Conservation (phyloP, 1,140 invertebrate genomes). For the Ostrea edulis region DNA sequence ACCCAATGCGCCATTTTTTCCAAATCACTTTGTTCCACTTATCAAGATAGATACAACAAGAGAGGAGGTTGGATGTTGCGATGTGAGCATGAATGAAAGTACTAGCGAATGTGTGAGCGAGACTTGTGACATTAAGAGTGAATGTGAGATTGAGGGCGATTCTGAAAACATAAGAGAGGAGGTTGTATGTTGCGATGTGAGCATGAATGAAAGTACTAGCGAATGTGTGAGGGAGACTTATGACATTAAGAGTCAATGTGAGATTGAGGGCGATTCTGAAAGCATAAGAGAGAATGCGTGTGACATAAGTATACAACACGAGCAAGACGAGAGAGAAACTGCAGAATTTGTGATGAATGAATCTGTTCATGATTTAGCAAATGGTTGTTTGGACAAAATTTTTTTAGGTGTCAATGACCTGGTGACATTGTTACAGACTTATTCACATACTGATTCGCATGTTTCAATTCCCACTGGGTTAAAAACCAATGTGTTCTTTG, state of each 20-base stretch:
- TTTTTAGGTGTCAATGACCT: conserved; percentile 33
- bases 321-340: background rate
- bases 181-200: too few relatives aligned
- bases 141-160: background rate
- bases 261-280: background rate
- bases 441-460: background rate
- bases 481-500: conserved; percentile 54
- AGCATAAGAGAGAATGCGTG: background rate
- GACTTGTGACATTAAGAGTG: too few relatives aligned
- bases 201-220: too few relatives aligned
- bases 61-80: background rate
- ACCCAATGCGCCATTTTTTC: background rate
- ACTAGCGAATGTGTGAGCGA: too few relatives aligned
- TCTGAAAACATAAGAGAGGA: too few relatives aligned
- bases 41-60: background rate
- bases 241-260: too few relatives aligned
- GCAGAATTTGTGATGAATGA: background rate
- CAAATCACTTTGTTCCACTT: conserved; percentile 43
- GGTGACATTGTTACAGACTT: background rate
- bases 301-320: background rate
- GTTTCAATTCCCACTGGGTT: conserved; percentile 34
- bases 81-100: background rate
- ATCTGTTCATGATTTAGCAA: conserved; percentile 37
- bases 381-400: conserved; percentile 9
- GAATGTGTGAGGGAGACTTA: too few relatives aligned